Evolutionary conservation across 2,888 invertebrate species (phyloP).

Genomic region (Idaea dimidiata): DNA sequence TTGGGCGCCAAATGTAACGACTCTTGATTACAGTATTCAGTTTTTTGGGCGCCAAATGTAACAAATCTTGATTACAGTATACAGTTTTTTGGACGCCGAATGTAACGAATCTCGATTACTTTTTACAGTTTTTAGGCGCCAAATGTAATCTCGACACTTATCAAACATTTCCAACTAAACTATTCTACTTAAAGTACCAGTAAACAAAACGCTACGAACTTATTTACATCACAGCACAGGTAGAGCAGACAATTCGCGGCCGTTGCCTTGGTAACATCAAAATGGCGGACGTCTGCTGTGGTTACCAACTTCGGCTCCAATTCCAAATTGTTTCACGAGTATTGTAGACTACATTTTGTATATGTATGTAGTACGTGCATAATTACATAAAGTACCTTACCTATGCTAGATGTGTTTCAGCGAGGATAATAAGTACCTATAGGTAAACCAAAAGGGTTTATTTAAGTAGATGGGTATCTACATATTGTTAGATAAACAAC

Average conservation of each 20-base stretch:
- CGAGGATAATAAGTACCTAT: too few relatives aligned
- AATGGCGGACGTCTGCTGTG: slow-evolving; percentile 76
- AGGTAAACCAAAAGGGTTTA: too few relatives aligned
- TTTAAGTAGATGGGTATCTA: too few relatives aligned
- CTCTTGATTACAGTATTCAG: too few relatives aligned
- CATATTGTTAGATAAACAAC: too few relatives aligned
- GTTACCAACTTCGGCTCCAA: slow-evolving; percentile 76
- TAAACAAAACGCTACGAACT: slow-evolving; percentile 60
- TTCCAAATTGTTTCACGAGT: slow-evolving; percentile 77
- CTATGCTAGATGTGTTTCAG: too few relatives aligned
- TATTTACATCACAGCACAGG: slow-evolving; percentile 75
- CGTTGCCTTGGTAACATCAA: slow-evolving; percentile 72
- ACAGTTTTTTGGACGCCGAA: too few relatives aligned
- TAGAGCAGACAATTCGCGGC: slow-evolving; percentile 70
- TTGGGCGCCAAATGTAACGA: slow-evolving; percentile 2
- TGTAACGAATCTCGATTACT: too few relatives aligned
- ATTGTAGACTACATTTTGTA: slow-evolving; percentile 61
- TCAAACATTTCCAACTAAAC: slow-evolving; percentile 10
- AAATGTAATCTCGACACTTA: too few relatives aligned
- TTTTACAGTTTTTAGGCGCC: too few relatives aligned
- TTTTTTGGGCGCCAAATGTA: too few relatives aligned
- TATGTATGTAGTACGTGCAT: slow-evolving; percentile 70
- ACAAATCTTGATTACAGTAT: too few relatives aligned
- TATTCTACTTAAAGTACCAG: slow-evolving; percentile 23
- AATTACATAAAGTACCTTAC: slow-evolving; percentile 54